These are phyloP conservation scores for Anthopleura sola DNA, from an alignment of 64 coral and sea anemone species.

Conservation along the genomic window DNA sequence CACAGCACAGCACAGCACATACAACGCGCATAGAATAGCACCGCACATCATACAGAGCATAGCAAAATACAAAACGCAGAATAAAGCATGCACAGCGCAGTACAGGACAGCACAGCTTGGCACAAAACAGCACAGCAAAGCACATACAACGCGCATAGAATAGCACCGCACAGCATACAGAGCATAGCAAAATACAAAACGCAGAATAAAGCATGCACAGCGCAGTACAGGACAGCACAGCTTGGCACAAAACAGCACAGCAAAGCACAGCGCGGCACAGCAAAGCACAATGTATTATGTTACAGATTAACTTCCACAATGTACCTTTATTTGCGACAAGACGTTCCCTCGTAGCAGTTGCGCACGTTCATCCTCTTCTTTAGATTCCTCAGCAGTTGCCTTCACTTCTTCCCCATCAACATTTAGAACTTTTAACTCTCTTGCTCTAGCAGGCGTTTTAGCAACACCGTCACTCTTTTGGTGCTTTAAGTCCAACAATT, in stretches of 20 bases:
- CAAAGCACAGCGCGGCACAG: no score
- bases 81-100: neutral
- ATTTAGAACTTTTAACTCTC: slow-evolving; percentile 47
- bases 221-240: no score
- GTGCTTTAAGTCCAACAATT: slow-evolving; percentile 57
- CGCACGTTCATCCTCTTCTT: slow-evolving; percentile 19
- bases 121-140: no score
- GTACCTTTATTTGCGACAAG: slow-evolving; percentile 81
- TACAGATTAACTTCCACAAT: neutral
- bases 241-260: neutral
- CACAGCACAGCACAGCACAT: no score
- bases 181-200: no score
- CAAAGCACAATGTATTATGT: no score
- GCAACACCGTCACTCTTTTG: slow-evolving; percentile 44
- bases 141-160: no score
- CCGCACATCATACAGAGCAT: no score
- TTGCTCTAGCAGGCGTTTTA: slow-evolving; percentile 35
- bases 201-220: no score
- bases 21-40: no score
- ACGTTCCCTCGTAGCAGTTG: slow-evolving; percentile 56
- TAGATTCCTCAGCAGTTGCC: slow-evolving; percentile 2
- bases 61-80: neutral
- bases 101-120: neutral
- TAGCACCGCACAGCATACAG: no score
- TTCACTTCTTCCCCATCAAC: neutral